These are phyloP conservation scores for Eledona agricola DNA, from an alignment of 2,888 invertebrate genomes.

Conservation along the genomic window DNA sequence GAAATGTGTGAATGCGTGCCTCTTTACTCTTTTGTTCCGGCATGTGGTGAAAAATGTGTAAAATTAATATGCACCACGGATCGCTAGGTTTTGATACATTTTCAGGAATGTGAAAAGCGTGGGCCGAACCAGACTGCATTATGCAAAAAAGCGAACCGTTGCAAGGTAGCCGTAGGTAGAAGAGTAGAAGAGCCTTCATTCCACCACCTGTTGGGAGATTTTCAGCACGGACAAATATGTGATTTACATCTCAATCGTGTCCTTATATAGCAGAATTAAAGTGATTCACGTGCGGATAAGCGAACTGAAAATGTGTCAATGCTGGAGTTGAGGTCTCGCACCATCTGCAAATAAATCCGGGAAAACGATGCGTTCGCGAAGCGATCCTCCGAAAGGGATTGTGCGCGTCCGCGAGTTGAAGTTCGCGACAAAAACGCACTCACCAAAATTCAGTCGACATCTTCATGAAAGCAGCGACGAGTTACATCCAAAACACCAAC, in stretches of 20 bases:
- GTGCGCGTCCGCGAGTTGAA: background rate
- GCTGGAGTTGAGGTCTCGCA: constrained; percentile 15
- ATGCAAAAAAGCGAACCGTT: constrained; percentile 24
- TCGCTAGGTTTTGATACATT: no score
- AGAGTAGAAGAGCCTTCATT: no score
- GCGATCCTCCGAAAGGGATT: constrained; percentile 1
- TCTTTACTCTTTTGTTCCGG: constrained; percentile 17
- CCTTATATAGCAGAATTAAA: constrained; percentile 23
- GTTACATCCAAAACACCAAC: constrained; percentile 18
- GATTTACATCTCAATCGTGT: constrained; percentile 24
- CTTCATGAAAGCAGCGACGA: constrained; percentile 9
- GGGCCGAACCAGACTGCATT: constrained; percentile 23
- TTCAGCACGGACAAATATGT: background rate
- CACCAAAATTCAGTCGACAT: constrained; percentile 15
- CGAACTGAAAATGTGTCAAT: constrained; percentile 30
- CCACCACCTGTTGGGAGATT: constrained; percentile 13
- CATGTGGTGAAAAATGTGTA: constrained; percentile 1
- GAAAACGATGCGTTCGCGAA: no score
- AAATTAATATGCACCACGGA: no score
- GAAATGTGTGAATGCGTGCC: constrained; percentile 16
- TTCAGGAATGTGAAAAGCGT: constrained; percentile 4
- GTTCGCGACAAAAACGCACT: background rate
- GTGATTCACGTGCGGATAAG: constrained; percentile 18
- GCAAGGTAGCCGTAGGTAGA: constrained; percentile 5
- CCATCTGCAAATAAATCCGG: constrained; percentile 33